Evolutionary conservation across 2,797 vertebrate genomes (phyloP).

Genomic region (Epinephelus malabaricus): DNA sequence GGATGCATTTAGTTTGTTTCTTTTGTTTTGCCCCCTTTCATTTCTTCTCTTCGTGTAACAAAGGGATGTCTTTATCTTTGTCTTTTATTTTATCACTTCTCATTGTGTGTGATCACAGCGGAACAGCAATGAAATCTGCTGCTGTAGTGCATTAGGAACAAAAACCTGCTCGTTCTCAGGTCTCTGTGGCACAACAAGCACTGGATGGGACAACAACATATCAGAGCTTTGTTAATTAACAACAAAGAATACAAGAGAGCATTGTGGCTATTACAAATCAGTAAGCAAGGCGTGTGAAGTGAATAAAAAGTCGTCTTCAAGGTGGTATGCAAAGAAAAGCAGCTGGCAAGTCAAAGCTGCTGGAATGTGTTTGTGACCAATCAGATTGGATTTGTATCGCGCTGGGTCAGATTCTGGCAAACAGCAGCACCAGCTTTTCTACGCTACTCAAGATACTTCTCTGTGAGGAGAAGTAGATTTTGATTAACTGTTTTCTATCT

Average conservation of each 20-base stretch:
- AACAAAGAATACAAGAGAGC: slow-evolving; percentile 49
- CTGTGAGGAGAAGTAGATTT: slow-evolving; percentile 4
- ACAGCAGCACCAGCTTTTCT: neutral
- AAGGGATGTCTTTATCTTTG: slow-evolving; percentile 54
- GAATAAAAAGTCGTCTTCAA: slow-evolving; percentile 38
- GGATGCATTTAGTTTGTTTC: slow-evolving; percentile 36
- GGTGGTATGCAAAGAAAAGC: slow-evolving; percentile 8
- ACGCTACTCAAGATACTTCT: neutral
- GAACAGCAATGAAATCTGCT: slow-evolving; percentile 38
- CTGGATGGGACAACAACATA: slow-evolving; percentile 28
- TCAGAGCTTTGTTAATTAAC: slow-evolving; percentile 41
- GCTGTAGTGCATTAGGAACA: slow-evolving; percentile 29
- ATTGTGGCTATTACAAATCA: slow-evolving; percentile 39
- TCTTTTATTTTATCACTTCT: slow-evolving; percentile 55
- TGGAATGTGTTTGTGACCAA: slow-evolving; percentile 15
- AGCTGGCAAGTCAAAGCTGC: neutral
- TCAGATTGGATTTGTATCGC: neutral
- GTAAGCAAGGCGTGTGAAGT: slow-evolving; percentile 15
- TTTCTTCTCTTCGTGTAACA: slow-evolving; percentile 25
- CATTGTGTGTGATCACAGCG: slow-evolving; percentile 62
- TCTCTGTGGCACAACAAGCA: slow-evolving; percentile 46
- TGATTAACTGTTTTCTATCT: neutral
- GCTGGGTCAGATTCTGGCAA: neutral
- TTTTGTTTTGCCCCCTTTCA: slow-evolving; percentile 22
- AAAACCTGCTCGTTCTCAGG: slow-evolving; percentile 24